Conservation (phyloP, 2,113 vertebrate species). For the Campylorhamphus procurvoides region DNA sequence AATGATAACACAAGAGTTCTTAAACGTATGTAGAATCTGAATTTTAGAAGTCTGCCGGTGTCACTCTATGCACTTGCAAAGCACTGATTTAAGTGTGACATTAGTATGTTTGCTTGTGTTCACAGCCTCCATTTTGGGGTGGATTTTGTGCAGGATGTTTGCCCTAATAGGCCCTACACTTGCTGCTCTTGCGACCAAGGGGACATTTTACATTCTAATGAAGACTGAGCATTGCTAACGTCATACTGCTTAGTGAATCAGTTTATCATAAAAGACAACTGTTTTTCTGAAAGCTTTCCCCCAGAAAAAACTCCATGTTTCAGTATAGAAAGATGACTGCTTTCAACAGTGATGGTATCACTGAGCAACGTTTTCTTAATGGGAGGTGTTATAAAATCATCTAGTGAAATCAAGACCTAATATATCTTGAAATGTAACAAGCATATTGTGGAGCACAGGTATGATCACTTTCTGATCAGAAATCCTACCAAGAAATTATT, state of each 20-base stretch:
- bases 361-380: background rate
- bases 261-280: background rate
- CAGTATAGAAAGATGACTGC: background rate
- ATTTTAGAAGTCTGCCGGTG: background rate
- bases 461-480: background rate
- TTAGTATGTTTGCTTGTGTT: accelerated
- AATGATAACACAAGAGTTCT: background rate
- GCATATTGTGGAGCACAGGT: background rate
- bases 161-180: background rate
- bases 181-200: background rate
- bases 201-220: background rate
- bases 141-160: background rate
- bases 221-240: background rate
- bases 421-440: background rate
- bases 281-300: background rate
- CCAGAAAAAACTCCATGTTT: background rate
- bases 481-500: background rate
- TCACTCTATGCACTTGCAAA: background rate
- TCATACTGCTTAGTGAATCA: background rate
- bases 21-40: background rate
- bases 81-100: background rate
- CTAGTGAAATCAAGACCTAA: background rate
- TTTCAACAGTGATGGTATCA: background rate
- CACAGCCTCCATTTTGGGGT: accelerated
- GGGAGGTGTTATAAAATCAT: background rate